Percentiles rank a stretch among this genome's conserved stretches.
These are phyloP conservation scores for Ridgeia piscesae DNA, from an alignment of 1,140 invertebrate genomes.

Conservation along the genomic window DNA sequence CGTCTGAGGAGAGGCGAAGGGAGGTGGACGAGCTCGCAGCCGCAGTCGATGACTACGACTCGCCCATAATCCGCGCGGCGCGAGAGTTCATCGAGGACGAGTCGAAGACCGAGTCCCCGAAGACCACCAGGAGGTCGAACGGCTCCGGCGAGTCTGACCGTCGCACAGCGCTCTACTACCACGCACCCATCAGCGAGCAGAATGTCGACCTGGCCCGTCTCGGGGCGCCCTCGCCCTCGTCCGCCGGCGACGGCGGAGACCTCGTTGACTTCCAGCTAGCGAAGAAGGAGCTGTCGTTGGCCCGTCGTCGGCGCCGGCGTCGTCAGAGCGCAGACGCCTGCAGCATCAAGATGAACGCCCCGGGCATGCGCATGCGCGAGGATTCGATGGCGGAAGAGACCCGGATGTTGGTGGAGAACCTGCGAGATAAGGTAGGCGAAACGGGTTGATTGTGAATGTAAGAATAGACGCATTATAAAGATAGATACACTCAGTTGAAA, in stretches of 20 bases:
- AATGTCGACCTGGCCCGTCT: not conserved
- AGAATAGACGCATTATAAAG: not conserved
- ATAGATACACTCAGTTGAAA: not conserved
- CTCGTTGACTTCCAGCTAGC: constrained; percentile 8
- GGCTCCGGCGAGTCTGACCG: not conserved
- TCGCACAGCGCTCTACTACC: not conserved
- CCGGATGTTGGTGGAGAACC: constrained; percentile 27
- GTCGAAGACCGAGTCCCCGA: constrained; percentile 8
- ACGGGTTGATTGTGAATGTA: not conserved
- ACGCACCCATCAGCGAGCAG: constrained; percentile 8
- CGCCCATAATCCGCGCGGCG: constrained; percentile 1
- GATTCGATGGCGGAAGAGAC: constrained; percentile 30
- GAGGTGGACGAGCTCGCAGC: not conserved
- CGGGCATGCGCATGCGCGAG: constrained; percentile 10
- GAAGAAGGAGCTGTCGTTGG: not conserved
- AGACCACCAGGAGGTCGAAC: not conserved
- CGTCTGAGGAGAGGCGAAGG: not conserved
- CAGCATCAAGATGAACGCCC: not conserved
- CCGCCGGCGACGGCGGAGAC: constrained; percentile 19
- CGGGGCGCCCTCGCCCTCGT: not conserved
- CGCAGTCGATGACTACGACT: not conserved
- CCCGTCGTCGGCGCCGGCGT: not conserved
- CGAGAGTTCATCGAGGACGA: not conserved
- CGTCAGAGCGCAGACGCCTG: not conserved
- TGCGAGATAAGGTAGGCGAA: constrained; percentile 23